These are phyloP conservation scores for Galleria mellonella DNA, from an alignment of 1,140 invertebrate species.

Conservation along the genomic window DNA sequence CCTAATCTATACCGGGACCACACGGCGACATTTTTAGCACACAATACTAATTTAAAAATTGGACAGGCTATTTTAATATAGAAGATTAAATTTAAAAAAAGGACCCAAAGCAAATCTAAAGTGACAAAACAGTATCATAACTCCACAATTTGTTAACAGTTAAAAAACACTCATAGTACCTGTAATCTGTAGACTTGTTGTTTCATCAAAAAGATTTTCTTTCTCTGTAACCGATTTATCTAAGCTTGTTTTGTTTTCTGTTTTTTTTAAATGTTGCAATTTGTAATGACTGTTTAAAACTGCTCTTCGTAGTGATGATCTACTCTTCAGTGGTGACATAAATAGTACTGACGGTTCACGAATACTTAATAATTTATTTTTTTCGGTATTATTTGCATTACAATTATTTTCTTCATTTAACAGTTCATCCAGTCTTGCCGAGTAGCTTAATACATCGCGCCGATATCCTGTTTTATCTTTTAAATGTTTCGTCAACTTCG, in stretches of 20 bases:
- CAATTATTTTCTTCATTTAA: conserved; percentile 17
- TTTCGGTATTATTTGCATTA: too few relatives aligned
- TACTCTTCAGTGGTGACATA: conserved; percentile 36
- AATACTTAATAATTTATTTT: background rate
- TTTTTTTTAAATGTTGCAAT: background rate
- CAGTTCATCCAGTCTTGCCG: conserved; percentile 45
- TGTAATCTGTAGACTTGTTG: conserved; percentile 61
- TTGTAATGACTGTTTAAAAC: conserved; percentile 33
- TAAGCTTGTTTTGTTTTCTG: background rate
- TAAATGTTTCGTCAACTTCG: conserved; percentile 39
- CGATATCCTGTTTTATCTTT: conserved; percentile 20
- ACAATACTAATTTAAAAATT: background rate
- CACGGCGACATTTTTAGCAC: background rate
- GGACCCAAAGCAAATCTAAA: too few relatives aligned
- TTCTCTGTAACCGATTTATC: conserved; percentile 6
- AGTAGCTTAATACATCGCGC: conserved; percentile 47
- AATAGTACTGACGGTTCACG: conserved; percentile 39
- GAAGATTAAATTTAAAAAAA: too few relatives aligned
- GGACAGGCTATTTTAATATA: background rate
- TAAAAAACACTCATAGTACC: conserved; percentile 21
- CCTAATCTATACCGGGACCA: too few relatives aligned
- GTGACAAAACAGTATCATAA: too few relatives aligned
- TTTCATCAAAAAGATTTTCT: conserved; percentile 38
- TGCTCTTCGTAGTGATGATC: conserved; percentile 40
- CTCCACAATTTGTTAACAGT: too few relatives aligned